phyloP scores from a whole-genome alignment of 2,113 vertebrate genomes.

The Mustela nigripes region DNA sequence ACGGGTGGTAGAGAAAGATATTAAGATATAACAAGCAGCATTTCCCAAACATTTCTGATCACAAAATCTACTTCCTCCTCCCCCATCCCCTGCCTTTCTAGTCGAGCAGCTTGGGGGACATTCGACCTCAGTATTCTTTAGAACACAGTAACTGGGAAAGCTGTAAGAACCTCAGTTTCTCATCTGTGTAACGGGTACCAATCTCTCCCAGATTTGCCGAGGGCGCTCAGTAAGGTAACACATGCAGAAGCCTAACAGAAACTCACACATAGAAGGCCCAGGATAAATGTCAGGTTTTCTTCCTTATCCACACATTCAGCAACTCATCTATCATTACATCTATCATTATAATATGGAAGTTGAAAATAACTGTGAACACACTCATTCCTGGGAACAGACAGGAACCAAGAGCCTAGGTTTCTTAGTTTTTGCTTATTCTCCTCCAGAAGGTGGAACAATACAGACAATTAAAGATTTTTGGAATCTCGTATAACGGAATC shows the following conservation, averaged over 20 bases:
- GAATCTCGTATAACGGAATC: not conserved
- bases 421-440: slow-evolving; percentile 4
- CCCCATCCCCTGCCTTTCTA: not conserved
- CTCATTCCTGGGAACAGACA: not conserved
- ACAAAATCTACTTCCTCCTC: not conserved
- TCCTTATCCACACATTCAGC: not conserved
- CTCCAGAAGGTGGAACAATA: not conserved
- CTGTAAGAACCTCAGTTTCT: not conserved
- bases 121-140: not conserved
- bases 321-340: not conserved
- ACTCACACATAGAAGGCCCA: not conserved
- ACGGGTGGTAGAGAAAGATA: not conserved
- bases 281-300: not conserved
- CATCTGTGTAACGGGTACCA: not conserved
- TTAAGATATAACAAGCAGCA: slow-evolving; percentile 8
- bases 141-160: not conserved
- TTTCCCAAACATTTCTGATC: not conserved
- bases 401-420: not conserved
- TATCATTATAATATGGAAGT: not conserved
- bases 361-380: slow-evolving; percentile 33
- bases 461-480: not conserved
- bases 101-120: not conserved
- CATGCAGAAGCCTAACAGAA: not conserved
- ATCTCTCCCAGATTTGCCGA: not conserved
- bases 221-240: not conserved